Conservation (phyloP, 2,888 invertebrate species). For the Mythimna impura region DNA sequence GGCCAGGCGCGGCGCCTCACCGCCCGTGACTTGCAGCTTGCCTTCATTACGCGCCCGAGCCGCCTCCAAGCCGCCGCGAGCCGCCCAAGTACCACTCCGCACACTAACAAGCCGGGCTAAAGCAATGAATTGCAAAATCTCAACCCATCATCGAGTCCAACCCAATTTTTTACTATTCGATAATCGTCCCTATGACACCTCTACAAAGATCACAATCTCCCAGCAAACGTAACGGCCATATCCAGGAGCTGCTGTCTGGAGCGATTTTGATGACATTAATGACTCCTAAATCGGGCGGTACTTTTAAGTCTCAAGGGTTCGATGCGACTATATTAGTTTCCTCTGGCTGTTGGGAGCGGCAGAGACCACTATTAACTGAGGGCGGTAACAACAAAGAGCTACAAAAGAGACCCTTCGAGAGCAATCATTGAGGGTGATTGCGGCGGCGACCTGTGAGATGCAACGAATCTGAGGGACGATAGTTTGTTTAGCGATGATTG, state of each 20-base stretch:
- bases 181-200: slow-evolving; percentile 67
- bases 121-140: slow-evolving; percentile 89
- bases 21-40: slow-evolving; percentile 87
- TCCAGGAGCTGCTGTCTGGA: slow-evolving; percentile 86
- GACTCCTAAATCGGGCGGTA: slow-evolving; percentile 82
- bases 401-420: slow-evolving; percentile 74
- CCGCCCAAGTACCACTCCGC: slow-evolving; percentile 63
- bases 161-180: slow-evolving; percentile 64
- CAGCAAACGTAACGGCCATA: slow-evolving; percentile 61
- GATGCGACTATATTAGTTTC: slow-evolving; percentile 80
- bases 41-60: slow-evolving; percentile 84
- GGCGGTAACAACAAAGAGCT: slow-evolving; percentile 84
- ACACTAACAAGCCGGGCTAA: slow-evolving; percentile 89
- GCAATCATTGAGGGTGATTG: slow-evolving; percentile 82
- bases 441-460: slow-evolving; percentile 73
- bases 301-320: slow-evolving; percentile 79
- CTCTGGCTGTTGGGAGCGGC: slow-evolving; percentile 66
- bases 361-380: slow-evolving; percentile 77
- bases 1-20: slow-evolving; percentile 83
- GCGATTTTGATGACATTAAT: slow-evolving; percentile 87
- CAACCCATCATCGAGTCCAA: slow-evolving; percentile 65
- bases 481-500: slow-evolving; percentile 72
- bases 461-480: slow-evolving; percentile 68
- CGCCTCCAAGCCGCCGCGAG: slow-evolving; percentile 67
- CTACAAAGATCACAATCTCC: slow-evolving; percentile 68